Percentiles rank a stretch among this genome's conserved stretches.
phyloP scores from a whole-genome alignment of 1,140 invertebrate genomes.

The Cotesia chilonis region DNA sequence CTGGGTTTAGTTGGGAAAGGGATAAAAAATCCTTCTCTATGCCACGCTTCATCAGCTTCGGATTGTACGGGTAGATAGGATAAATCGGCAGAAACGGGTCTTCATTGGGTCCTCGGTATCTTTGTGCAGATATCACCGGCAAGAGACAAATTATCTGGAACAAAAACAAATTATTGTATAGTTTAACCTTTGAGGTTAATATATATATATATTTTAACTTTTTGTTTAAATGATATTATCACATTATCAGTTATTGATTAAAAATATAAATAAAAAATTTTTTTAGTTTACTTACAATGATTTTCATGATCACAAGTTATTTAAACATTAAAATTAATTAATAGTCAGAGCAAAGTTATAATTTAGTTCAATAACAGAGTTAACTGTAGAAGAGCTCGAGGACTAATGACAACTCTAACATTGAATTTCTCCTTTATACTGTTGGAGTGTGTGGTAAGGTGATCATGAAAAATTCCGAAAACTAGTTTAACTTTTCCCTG shows the following conservation, averaged over 20 bases:
- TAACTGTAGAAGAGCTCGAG: conserved; percentile 41
- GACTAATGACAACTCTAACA: conserved; percentile 60
- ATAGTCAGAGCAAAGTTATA: background rate
- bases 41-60: conserved; percentile 59
- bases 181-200: too few species aligned
- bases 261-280: background rate
- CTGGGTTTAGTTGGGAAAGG: conserved; percentile 50
- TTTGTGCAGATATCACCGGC: conserved; percentile 47
- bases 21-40: conserved; percentile 46
- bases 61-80: conserved; percentile 58
- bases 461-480: conserved; percentile 57
- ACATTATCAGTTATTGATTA: too few species aligned
- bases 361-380: background rate
- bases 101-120: conserved; percentile 48
- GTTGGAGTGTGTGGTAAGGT: background rate
- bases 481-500: conserved; percentile 64
- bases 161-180: conserved; percentile 11
- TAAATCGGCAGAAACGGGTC: conserved; percentile 62
- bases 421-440: conserved; percentile 66
- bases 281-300: background rate
- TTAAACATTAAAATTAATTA: background rate
- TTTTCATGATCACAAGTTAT: background rate
- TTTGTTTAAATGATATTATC: too few species aligned
- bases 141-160: conserved; percentile 52
- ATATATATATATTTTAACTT: too few species aligned